Conservation (phyloP, 2,888 invertebrate species). For the Chrysomela aeneicollis region DNA sequence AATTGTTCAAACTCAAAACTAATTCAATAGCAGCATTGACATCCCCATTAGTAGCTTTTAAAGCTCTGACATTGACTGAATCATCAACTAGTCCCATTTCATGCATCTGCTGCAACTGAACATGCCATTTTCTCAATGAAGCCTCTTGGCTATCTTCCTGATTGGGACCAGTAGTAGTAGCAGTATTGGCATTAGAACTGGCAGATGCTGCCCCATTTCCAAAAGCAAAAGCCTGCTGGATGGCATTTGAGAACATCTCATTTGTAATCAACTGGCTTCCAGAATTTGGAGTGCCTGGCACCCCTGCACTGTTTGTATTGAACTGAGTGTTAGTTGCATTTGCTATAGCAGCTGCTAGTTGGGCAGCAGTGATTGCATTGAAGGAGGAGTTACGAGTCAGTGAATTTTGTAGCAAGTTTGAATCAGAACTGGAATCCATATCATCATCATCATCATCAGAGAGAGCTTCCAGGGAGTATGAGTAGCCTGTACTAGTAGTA, state of each 20-base stretch:
- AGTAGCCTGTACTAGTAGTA: constrained; percentile 62
- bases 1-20: constrained; percentile 66
- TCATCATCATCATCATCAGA: constrained; percentile 68
- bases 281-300: constrained; percentile 38
- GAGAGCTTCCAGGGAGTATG: constrained; percentile 64
- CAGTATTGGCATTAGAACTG: constrained; percentile 18
- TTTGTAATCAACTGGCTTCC: constrained; percentile 68
- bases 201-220: constrained; percentile 23
- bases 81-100: constrained; percentile 92
- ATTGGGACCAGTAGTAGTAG: constrained; percentile 20
- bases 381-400: constrained; percentile 55
- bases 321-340: constrained; percentile 62
- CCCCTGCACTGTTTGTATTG: constrained; percentile 49
- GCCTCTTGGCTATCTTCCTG: constrained; percentile 48
- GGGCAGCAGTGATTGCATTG: constrained; percentile 74
- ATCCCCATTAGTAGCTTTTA: constrained; percentile 83
- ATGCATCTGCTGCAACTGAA: constrained; percentile 81
- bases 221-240: constrained; percentile 71
- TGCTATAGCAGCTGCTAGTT: constrained; percentile 77
- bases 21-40: constrained; percentile 91
- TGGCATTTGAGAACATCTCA: constrained; percentile 82
- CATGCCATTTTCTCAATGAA: constrained; percentile 59
- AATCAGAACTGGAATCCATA: constrained; percentile 61
- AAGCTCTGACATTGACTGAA: constrained; percentile 81
- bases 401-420: constrained; percentile 50